Conservation (phyloP, 2,797 vertebrate genomes). For the Myotis findleyi region DNA sequence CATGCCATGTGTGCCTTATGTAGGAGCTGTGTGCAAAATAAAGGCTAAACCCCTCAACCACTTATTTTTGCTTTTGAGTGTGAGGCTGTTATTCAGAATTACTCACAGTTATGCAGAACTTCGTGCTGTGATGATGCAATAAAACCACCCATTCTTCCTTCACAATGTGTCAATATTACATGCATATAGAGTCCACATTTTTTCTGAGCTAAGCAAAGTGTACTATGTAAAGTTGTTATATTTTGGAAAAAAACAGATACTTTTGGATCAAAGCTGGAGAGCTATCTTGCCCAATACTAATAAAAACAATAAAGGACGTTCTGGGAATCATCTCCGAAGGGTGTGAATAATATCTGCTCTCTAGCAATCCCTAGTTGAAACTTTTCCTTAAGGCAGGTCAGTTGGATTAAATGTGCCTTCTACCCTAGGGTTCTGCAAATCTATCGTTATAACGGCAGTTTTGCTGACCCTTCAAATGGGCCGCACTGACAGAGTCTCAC, state of each 20-base stretch:
- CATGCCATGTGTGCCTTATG: not conserved
- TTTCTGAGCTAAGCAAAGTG: conserved; percentile 22
- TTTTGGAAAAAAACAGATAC: not conserved
- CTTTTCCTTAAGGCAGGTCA: not conserved
- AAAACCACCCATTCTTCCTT: conserved; percentile 6
- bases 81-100: conserved; percentile 41
- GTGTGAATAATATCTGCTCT: conserved; percentile 21
- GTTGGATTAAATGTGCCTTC: not conserved
- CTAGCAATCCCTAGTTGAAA: conserved; percentile 36
- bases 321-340: not conserved
- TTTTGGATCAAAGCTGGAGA: conserved; percentile 33
- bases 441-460: not conserved
- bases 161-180: not conserved
- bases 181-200: not conserved
- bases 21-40: not conserved
- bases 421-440: not conserved
- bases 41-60: not conserved
- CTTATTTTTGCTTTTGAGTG: not conserved
- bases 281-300: not conserved
- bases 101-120: conserved; percentile 32
- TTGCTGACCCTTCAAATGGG: not conserved
- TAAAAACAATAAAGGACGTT: conserved; percentile 11
- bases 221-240: not conserved
- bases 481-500: not conserved
- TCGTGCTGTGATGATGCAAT: not conserved